phyloP scores from a whole-genome alignment of 2,113 vertebrate species.

The Bostrychus sinensis region DNA sequence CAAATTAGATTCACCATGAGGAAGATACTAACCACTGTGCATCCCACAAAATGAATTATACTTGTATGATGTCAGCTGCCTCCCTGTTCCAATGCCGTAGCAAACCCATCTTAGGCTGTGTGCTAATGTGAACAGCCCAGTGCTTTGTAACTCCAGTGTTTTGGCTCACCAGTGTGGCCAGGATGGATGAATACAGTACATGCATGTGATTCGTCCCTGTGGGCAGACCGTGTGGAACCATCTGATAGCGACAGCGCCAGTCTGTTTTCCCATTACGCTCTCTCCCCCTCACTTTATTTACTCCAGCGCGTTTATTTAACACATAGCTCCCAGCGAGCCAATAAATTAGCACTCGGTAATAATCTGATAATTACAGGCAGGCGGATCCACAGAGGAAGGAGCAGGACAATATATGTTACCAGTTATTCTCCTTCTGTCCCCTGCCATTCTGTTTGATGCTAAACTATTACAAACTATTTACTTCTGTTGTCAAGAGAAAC shows the following conservation, averaged over 20 bases:
- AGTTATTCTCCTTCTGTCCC: slow-evolving; percentile 19
- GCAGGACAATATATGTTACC: slow-evolving; percentile 34
- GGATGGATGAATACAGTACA: slow-evolving; percentile 43
- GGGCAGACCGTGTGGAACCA: slow-evolving; percentile 58
- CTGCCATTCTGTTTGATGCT: background rate
- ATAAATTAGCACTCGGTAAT: slow-evolving; percentile 81
- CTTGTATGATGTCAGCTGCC: too few relatives aligned
- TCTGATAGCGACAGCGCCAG: slow-evolving; percentile 64
- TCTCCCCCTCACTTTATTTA: slow-evolving; percentile 65
- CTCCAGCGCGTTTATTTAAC: slow-evolving; percentile 77
- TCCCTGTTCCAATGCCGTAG: too few relatives aligned
- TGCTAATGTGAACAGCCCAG: slow-evolving; percentile 45
- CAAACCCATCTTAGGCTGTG: background rate
- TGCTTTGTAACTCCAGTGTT: slow-evolving; percentile 28
- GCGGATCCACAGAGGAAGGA: slow-evolving; percentile 37
- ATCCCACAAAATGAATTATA: too few relatives aligned
- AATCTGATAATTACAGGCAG: slow-evolving; percentile 72
- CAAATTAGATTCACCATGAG: too few relatives aligned
- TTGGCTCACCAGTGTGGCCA: slow-evolving; percentile 21
- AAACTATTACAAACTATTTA: background rate
- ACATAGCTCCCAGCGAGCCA: slow-evolving; percentile 73
- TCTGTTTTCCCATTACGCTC: slow-evolving; percentile 37
- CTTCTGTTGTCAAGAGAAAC: background rate
- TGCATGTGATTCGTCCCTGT: slow-evolving; percentile 38
- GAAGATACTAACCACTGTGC: too few relatives aligned